Evolutionary conservation across 1,140 invertebrate genomes (phyloP), one percentile per base, ranked within the genome.

Genomic region (Meteorus sp.): DNA sequence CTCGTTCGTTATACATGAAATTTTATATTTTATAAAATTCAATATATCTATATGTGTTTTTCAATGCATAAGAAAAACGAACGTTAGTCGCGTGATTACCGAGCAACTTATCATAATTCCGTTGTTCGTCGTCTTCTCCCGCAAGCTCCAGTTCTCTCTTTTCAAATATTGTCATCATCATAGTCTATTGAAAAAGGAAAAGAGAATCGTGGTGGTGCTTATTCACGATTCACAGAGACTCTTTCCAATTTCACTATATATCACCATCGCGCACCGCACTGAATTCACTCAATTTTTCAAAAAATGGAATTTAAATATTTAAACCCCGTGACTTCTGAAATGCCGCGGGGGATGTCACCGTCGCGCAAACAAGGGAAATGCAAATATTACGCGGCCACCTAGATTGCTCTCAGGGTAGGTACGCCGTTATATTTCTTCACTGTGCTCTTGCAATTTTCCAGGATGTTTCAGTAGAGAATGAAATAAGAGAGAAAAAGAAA

Each of bases 251-350:
- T 31, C 19, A 37, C 33, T 43, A 33, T 7, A 13, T 39, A 3
- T 13, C 13, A 13, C 35, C 52, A 39, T 15, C 41, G 23, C 25
- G 20, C 65, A 52, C 41, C 54, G 11, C 35, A n/a, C n/a, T 27
- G 51, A 64, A 57, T 54, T 56, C 51, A 55, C 55, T 61, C 54
- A 57, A 64, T 64, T 64, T 64, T 61, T 61, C 52, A 59, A 64
- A 62, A 64, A 61, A 64, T 64, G 60, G 60, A 64, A 64, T 64
- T 64, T 64, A 64, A 64, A 64, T 64, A 64, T 64, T 64, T 62
- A 64, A 64, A 61, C 60, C 59, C 45, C 31, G 47, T 56, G 63
- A 61, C 51, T 58, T 58, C 37, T 59, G 35, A 52, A 59, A 59
- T 44, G 33, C 60, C 25, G 51, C 56, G 48, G 35, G 35, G 19